Evolutionary conservation across 2,113 vertebrate genomes (phyloP).

Genomic region (Crotalus horridus): DNA sequence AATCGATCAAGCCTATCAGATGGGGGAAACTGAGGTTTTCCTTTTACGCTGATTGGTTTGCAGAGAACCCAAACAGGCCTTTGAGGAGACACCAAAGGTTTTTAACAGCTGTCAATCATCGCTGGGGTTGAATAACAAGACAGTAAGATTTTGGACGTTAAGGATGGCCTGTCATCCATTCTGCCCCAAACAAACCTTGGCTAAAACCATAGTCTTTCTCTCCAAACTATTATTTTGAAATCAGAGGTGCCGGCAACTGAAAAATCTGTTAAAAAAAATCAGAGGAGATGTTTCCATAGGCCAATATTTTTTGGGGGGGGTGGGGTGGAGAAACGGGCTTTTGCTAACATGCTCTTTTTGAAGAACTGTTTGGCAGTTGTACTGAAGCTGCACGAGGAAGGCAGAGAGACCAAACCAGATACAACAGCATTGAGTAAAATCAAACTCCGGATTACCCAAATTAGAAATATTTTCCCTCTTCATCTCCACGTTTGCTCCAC

Average conservation of each 20-base stretch:
- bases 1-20: rapidly evolving
- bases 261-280: neutral
- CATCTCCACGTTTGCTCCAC: neutral
- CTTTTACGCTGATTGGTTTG: neutral
- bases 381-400: neutral
- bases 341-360: neutral
- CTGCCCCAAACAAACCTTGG: neutral
- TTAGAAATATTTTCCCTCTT: neutral
- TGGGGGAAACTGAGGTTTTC: neutral
- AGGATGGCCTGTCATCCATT: neutral
- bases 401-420: neutral
- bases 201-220: neutral
- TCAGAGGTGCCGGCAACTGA: neutral
- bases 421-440: too few relatives aligned
- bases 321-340: neutral
- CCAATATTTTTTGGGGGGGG: neutral
- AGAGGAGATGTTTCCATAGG: neutral
- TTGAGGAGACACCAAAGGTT: rapidly evolving
- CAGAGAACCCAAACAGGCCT: neutral
- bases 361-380: neutral
- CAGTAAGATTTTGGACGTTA: neutral
- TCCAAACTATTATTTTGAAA: neutral
- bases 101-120: too few relatives aligned
- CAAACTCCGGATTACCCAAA: neutral
- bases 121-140: neutral